Evolutionary conservation across 2,888 invertebrate species (phyloP).

Genomic region (Leptodirus hochenwartii): DNA sequence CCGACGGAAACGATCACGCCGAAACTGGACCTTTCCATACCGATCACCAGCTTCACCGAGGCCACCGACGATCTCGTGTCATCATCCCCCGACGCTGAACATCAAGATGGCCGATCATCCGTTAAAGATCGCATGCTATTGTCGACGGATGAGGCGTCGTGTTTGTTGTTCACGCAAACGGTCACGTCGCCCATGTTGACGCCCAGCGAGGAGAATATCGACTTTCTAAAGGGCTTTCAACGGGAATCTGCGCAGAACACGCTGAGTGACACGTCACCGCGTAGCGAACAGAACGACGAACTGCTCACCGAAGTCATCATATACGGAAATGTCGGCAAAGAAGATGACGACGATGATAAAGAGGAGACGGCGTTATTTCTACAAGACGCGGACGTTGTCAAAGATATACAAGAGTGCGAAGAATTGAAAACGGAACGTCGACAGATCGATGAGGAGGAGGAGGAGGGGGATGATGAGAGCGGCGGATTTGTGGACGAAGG

Average conservation of each 20-base stretch:
- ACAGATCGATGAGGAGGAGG: too few species aligned
- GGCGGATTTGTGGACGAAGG: too few species aligned
- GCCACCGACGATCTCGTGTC: too few species aligned
- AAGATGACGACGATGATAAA: constrained; percentile 4
- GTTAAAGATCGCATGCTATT: constrained; percentile 26
- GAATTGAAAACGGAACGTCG: not conserved
- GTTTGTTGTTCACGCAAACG: constrained; percentile 27
- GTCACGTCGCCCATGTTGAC: constrained; percentile 28
- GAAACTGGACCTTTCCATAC: constrained; percentile 8
- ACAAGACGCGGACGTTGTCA: not conserved
- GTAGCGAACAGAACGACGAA: constrained; percentile 12
- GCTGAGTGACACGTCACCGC: constrained; percentile 9
- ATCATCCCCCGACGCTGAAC: constrained; percentile 9
- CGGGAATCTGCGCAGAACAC: constrained; percentile 16
- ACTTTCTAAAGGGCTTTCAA: constrained; percentile 26
- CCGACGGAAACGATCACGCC: too few species aligned
- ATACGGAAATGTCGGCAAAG: not conserved
- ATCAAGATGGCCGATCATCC: constrained; percentile 14
- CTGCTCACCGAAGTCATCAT: constrained; percentile 3
- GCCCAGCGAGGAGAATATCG: constrained; percentile 27
- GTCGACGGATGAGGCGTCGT: constrained; percentile 24
- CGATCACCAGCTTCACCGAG: constrained; percentile 9
- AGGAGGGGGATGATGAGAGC: too few species aligned
- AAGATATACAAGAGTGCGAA: not conserved
- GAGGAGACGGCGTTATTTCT: not conserved